Conservation (phyloP, 92 coral and sea anemone genomes). For the Siderastrea siderea region DNA sequence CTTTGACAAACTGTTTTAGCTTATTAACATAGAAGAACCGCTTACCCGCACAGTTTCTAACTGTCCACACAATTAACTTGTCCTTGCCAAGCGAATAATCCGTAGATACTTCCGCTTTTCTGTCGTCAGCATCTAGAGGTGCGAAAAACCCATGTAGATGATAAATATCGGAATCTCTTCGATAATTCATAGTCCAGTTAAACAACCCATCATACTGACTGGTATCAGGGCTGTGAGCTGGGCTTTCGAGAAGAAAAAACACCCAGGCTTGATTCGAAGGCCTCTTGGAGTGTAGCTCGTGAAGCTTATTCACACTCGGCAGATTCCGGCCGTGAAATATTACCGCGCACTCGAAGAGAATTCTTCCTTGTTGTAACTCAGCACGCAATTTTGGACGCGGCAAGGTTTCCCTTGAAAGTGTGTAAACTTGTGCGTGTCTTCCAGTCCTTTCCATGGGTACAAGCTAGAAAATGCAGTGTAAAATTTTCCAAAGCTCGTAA, state of each 20-base stretch:
- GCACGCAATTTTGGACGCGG: not conserved
- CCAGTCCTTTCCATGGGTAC: not conserved
- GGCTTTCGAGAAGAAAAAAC: constrained; percentile 60
- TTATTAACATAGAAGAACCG: constrained; percentile 44
- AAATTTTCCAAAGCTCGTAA: not conserved
- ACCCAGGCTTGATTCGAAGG: constrained; percentile 64
- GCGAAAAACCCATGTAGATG: constrained; percentile 54
- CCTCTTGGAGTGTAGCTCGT: not conserved
- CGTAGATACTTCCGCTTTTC: not conserved
- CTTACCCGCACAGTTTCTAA: constrained; percentile 38
- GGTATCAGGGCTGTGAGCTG: constrained; percentile 21
- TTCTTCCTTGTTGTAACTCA: constrained; percentile 23
- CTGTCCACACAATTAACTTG: constrained; percentile 59
- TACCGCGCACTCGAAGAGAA: constrained; percentile 72
- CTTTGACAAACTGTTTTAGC: constrained; percentile 45
- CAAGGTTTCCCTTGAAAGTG: not conserved
- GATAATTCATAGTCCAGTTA: constrained; percentile 78
- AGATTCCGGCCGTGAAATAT: constrained; percentile 86
- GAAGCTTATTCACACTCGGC: not conserved
- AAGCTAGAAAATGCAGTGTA: not conserved
- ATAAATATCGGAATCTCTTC: constrained; percentile 68
- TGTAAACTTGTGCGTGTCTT: not conserved
- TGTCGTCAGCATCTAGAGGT: constrained; percentile 12
- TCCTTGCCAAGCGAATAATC: constrained; percentile 55
- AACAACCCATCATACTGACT: constrained; percentile 51